A percentile compares a stretch with the other conserved stretches of the same genome.
phyloP scores from a whole-genome alignment of 2,113 vertebrate species.

The Rhinoderma darwinii region DNA sequence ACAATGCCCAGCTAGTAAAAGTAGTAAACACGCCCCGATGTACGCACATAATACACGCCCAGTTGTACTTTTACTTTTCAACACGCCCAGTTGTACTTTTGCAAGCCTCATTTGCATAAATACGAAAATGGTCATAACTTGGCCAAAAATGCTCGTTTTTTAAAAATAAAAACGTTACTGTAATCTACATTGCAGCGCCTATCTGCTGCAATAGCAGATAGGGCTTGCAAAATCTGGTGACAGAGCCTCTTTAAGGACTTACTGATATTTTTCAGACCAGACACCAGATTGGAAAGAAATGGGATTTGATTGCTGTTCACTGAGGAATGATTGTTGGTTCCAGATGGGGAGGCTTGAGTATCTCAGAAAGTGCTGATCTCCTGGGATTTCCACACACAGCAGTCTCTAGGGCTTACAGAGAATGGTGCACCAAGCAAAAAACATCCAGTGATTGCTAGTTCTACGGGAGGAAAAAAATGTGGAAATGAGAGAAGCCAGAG shows the following conservation, averaged over 20 bases:
- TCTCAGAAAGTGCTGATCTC: slow-evolving; percentile 6
- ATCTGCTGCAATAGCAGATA: too few relatives aligned
- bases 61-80: too few relatives aligned
- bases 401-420: neutral
- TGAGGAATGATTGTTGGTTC: neutral
- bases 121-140: too few relatives aligned
- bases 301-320: neutral
- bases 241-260: neutral
- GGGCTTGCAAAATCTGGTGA: too few relatives aligned
- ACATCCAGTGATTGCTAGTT: neutral
- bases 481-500: neutral
- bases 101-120: too few relatives aligned
- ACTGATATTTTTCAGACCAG: neutral
- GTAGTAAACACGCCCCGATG: too few relatives aligned
- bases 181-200: too few relatives aligned
- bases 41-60: too few relatives aligned
- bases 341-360: neutral
- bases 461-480: neutral
- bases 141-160: too few relatives aligned
- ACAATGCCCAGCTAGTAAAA: too few relatives aligned
- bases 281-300: slow-evolving; percentile 16
- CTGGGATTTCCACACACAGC: neutral
- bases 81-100: too few relatives aligned
- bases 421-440: neutral
- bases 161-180: too few relatives aligned